Evolutionary conservation across 2,113 vertebrate species (phyloP).

Genomic region (Propithecus coquereli): DNA sequence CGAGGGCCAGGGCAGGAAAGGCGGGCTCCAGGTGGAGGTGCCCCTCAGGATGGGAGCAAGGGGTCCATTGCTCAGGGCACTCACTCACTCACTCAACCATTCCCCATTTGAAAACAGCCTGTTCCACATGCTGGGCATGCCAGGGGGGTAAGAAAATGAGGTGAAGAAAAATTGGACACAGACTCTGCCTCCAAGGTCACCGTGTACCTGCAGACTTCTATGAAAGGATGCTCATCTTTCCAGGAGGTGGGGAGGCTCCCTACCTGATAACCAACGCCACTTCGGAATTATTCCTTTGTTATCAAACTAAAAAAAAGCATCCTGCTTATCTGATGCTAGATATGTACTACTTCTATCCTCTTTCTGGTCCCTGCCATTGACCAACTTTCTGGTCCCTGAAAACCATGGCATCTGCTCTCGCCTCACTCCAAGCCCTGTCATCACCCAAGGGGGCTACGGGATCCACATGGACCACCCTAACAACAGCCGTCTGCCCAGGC

Average conservation of each 20-base stretch:
- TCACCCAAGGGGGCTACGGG: no score
- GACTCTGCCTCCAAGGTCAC: background rate
- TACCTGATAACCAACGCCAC: background rate
- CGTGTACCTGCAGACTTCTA: background rate
- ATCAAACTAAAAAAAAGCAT: background rate
- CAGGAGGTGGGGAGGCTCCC: background rate
- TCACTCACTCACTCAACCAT: background rate
- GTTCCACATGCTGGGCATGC: background rate
- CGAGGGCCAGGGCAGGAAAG: background rate
- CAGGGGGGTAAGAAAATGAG: background rate
- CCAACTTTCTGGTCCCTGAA: background rate
- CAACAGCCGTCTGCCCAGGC: fast-evolving
- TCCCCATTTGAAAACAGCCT: background rate
- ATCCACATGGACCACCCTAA: background rate
- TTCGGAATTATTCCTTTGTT: background rate
- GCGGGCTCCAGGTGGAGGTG: fast-evolving
- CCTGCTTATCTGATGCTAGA: background rate
- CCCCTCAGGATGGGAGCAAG: background rate
- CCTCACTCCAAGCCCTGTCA: no score
- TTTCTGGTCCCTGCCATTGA: background rate
- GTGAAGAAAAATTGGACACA: background rate
- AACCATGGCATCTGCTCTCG: background rate
- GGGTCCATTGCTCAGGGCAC: no score
- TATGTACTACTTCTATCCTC: background rate
- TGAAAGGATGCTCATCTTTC: background rate